These are phyloP conservation scores for Lathronympha strigana DNA, from an alignment of 2,888 invertebrate genomes.

Conservation along the genomic window DNA sequence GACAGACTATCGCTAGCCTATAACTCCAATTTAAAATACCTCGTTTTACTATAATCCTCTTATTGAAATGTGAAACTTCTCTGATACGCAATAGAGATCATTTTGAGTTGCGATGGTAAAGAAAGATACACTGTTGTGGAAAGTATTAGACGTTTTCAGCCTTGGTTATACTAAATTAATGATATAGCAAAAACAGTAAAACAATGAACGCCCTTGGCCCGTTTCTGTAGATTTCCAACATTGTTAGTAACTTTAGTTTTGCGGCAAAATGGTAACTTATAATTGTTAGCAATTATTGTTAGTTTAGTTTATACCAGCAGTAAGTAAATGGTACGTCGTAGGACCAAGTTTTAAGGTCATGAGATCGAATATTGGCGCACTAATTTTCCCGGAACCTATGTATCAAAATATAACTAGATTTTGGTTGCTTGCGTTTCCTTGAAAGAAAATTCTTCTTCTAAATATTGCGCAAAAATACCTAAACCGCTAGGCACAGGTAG, in stretches of 20 bases:
- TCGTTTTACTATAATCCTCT: not conserved
- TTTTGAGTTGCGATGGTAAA: not conserved
- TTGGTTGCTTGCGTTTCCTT: too few species aligned
- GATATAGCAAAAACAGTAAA: constrained; percentile 33
- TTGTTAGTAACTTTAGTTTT: constrained; percentile 32
- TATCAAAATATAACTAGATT: too few species aligned
- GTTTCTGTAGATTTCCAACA: constrained; percentile 16
- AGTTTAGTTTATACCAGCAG: not conserved
- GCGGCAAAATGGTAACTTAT: constrained; percentile 14
- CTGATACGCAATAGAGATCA: not conserved
- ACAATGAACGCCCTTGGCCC: constrained; percentile 35
- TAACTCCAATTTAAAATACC: not conserved
- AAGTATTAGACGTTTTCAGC: constrained; percentile 1
- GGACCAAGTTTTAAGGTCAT: too few species aligned
- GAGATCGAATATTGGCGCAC: too few species aligned
- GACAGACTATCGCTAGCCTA: constrained; percentile 27
- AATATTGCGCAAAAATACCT: too few species aligned
- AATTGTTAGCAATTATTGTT: constrained; percentile 21
- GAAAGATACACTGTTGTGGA: not conserved
- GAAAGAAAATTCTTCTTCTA: too few species aligned
- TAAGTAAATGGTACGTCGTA: not conserved
- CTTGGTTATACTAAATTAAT: constrained; percentile 33
- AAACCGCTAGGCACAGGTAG: too few species aligned
- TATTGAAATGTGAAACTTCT: not conserved
- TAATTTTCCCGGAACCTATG: too few species aligned